Percentiles rank a stretch among this genome's conserved stretches.
Conservation (phyloP, 2,797 vertebrate species). For the Leptatherina wallacei region DNA sequence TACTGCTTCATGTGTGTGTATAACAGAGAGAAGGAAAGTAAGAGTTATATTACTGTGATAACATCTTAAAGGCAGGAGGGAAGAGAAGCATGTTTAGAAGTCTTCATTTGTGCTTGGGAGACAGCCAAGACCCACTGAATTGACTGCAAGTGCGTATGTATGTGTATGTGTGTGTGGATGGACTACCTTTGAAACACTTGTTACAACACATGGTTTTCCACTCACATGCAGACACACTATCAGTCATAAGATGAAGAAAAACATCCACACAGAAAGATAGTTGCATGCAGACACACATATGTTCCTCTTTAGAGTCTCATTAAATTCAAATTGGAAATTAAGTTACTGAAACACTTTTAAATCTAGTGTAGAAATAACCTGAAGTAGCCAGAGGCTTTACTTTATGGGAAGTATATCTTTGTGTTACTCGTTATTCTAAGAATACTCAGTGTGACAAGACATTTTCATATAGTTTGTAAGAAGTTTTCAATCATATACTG, state of each 20-base stretch:
- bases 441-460: constrained; percentile 34
- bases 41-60: constrained; percentile 53
- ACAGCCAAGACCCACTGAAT: constrained; percentile 45
- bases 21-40: constrained; percentile 15
- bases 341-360: constrained; percentile 27
- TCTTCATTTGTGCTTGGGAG: constrained; percentile 67
- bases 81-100: constrained; percentile 49
- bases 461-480: constrained; percentile 38
- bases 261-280: neutral
- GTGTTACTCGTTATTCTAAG: constrained; percentile 35
- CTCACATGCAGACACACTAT: constrained; percentile 18
- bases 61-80: constrained; percentile 50
- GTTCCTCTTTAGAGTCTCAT: constrained; percentile 42
- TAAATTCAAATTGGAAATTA: constrained; percentile 42
- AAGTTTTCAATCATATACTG: constrained; percentile 29
- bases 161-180: constrained; percentile 24
- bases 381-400: constrained; percentile 28
- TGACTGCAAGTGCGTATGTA: constrained; percentile 11
- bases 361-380: constrained; percentile 17
- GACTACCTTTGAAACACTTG: constrained; percentile 35
- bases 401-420: constrained; percentile 33
- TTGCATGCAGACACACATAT: constrained; percentile 34
- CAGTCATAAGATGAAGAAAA: constrained; percentile 26
- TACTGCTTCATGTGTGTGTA: neutral
- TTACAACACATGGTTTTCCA: constrained; percentile 33